Evolutionary conservation across 2,113 vertebrate species (phyloP).

Genomic region (Rhizomys pruinosus): DNA sequence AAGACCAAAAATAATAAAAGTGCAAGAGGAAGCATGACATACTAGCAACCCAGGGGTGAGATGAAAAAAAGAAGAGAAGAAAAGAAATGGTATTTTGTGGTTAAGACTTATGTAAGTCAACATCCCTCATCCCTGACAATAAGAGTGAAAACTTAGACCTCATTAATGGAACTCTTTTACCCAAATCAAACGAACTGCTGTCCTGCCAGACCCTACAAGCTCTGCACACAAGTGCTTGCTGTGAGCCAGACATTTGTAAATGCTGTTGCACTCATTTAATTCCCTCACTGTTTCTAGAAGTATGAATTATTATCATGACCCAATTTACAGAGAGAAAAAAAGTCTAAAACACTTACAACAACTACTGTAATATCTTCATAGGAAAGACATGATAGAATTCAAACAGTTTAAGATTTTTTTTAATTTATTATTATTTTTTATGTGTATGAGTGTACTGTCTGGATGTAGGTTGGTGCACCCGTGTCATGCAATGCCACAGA

Average conservation of each 20-base stretch:
- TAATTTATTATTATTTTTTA: too few relatives aligned
- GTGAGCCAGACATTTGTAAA: not conserved
- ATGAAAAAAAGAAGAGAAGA: not conserved
- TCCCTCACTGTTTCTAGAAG: conserved; percentile 2
- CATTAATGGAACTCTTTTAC: conserved; percentile 37
- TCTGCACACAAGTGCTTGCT: not conserved
- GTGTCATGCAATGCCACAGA: too few relatives aligned
- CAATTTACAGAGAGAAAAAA: conserved; percentile 5
- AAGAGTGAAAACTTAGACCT: too few relatives aligned
- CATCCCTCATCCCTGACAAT: too few relatives aligned
- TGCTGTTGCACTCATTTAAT: conserved; percentile 21
- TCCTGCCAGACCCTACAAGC: not conserved
- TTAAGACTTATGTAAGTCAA: conserved; percentile 33
- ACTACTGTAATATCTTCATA: not conserved
- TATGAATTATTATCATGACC: not conserved
- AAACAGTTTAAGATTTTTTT: too few relatives aligned
- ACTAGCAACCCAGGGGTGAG: too few relatives aligned
- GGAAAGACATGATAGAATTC: not conserved
- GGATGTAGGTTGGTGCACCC: too few relatives aligned
- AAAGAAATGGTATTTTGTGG: not conserved
- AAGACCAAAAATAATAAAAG: conserved; percentile 50
- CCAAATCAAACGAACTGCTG: not conserved
- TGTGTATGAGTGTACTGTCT: too few relatives aligned
- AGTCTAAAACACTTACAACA: not conserved
- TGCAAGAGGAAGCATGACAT: not conserved